These are phyloP conservation scores for Calliphora vomitoria DNA, from an alignment of 2,888 invertebrate genomes.

Conservation along the genomic window DNA sequence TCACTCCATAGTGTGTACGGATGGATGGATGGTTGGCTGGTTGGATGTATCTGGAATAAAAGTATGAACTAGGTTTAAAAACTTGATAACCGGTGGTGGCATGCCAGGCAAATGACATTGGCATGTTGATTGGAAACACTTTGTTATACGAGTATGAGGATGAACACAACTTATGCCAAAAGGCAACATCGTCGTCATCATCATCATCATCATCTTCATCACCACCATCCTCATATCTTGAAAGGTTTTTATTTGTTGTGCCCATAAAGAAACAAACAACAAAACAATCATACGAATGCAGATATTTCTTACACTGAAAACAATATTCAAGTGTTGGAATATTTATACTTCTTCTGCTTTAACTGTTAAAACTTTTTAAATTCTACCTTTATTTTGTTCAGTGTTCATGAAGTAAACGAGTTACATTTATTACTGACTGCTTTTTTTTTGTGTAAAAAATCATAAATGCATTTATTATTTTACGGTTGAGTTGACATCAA, in stretches of 20 bases:
- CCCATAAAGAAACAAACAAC: conserved; percentile 60
- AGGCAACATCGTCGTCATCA: not conserved
- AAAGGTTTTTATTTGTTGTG: conserved; percentile 75
- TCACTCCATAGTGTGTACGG: not conserved
- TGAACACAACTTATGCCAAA: conserved; percentile 41
- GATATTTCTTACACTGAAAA: conserved; percentile 51
- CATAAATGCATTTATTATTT: conserved; percentile 71
- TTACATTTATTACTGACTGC: not conserved
- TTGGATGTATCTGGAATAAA: conserved; percentile 47
- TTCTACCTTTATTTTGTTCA: conserved; percentile 13
- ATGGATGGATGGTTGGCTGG: not conserved
- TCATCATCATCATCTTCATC: not conserved
- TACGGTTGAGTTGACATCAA: conserved; percentile 54
- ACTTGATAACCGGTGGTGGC: conserved; percentile 69
- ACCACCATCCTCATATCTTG: conserved; percentile 64
- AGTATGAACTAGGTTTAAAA: conserved; percentile 66
- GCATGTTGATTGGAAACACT: conserved; percentile 72
- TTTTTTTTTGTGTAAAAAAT: conserved; percentile 42
- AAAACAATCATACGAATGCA: conserved; percentile 41
- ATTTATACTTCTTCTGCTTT: no score
- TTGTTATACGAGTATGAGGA: conserved; percentile 56
- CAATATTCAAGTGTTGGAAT: not conserved
- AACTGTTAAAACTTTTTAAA: not conserved
- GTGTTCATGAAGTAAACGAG: conserved; percentile 28
- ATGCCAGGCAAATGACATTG: conserved; percentile 65